A percentile compares a stretch with the other conserved stretches of the same genome.
Evolutionary conservation across 1,140 invertebrate species (phyloP).

Genomic region (Musca domestica): DNA sequence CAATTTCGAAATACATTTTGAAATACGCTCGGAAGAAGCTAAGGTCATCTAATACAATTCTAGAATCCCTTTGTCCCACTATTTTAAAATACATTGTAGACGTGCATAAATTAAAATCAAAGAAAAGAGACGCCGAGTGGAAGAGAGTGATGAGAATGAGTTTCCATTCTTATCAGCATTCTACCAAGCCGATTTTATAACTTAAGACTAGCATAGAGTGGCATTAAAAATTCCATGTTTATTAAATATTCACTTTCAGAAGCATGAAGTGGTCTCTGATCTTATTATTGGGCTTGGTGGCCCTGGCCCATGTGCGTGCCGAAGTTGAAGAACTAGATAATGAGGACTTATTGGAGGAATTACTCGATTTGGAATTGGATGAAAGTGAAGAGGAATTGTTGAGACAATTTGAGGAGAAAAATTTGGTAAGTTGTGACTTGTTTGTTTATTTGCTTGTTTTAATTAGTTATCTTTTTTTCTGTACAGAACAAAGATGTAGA

Average conservation of each 20-base stretch:
- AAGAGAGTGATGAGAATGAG: too few species aligned
- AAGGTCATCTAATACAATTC: too few species aligned
- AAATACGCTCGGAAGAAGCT: too few species aligned
- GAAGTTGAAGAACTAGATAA: slow-evolving; percentile 22
- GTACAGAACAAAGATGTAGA: slow-evolving; percentile 43
- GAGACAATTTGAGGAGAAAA: slow-evolving; percentile 44
- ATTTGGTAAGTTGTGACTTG: slow-evolving; percentile 32
- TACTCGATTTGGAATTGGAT: slow-evolving; percentile 31
- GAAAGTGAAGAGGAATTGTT: slow-evolving; percentile 49
- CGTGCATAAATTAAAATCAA: too few species aligned
- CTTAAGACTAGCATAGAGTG: neutral
- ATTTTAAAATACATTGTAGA: too few species aligned
- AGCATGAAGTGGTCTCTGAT: slow-evolving; percentile 32
- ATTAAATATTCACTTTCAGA: slow-evolving; percentile 11
- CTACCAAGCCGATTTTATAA: too few species aligned
- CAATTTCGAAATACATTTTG: too few species aligned
- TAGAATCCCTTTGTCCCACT: too few species aligned
- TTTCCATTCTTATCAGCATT: too few species aligned
- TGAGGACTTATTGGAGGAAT: slow-evolving; percentile 33
- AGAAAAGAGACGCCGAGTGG: too few species aligned
- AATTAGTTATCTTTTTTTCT: slow-evolving; percentile 6
- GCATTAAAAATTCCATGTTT: neutral
- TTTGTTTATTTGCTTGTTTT: neutral
- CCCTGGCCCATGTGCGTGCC: slow-evolving; percentile 33
- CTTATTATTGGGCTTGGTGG: slow-evolving; percentile 38